Evolutionary conservation across 2,888 invertebrate species (phyloP).

Genomic region (Trisateles emortualis): DNA sequence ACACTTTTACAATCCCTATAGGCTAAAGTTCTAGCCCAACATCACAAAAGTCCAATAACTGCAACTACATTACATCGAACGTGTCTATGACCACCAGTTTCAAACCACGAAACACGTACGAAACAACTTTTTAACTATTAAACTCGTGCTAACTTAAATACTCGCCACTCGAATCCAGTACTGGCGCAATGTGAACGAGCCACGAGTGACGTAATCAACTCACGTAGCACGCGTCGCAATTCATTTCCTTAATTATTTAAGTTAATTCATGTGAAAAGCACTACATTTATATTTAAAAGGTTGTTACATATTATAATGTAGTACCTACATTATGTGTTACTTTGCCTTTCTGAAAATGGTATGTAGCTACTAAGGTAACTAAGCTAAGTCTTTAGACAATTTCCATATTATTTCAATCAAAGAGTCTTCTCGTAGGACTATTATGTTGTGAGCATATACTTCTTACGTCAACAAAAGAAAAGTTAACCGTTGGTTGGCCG

Average conservation of each 20-base stretch:
- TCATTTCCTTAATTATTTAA: constrained; percentile 35
- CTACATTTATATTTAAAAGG: constrained; percentile 10
- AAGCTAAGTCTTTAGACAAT: no score
- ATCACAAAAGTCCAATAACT: no score
- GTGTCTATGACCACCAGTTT: background rate
- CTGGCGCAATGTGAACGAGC: constrained; percentile 24
- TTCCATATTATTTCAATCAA: no score
- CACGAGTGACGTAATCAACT: constrained; percentile 35
- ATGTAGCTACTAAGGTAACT: no score
- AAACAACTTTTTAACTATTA: constrained; percentile 17
- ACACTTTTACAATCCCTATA: no score
- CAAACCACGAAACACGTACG: background rate
- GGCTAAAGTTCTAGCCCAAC: no score
- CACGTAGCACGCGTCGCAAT: constrained; percentile 26
- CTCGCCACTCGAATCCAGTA: constrained; percentile 19
- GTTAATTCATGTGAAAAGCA: constrained; percentile 29
- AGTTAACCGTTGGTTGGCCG: no score
- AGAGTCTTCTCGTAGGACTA: no score
- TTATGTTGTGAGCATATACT: no score
- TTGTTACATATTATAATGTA: constrained; percentile 7
- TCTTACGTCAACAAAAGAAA: no score
- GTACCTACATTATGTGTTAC: background rate
- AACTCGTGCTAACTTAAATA: constrained; percentile 15
- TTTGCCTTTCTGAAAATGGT: no score
- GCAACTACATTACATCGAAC: background rate